phyloP scores from a whole-genome alignment of 2,113 vertebrate genomes.

The Proteles cristata region DNA sequence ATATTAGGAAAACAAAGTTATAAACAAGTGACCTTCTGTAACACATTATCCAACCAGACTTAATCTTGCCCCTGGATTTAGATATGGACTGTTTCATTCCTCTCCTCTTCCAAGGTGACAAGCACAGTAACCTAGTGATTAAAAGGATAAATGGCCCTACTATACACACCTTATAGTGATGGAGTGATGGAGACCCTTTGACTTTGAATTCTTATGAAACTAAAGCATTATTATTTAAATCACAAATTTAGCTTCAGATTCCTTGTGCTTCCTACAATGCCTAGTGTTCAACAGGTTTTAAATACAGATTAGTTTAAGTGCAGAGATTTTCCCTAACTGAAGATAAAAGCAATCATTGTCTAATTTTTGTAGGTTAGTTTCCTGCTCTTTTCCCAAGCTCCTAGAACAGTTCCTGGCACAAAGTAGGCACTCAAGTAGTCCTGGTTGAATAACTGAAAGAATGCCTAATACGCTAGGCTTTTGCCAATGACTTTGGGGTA shows the following conservation, averaged over 20 bases:
- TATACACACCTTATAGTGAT: not conserved
- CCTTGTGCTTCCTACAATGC: not conserved
- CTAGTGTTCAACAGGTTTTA: not conserved
- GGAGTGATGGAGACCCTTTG: not conserved
- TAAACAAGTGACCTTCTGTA: conserved; percentile 19
- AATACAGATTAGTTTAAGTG: not conserved
- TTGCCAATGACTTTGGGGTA: not conserved
- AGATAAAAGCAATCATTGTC: conserved; percentile 23
- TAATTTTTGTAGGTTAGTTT: not conserved
- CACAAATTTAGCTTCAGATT: conserved; percentile 19
- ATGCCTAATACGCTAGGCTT: not conserved
- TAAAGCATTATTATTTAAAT: conserved; percentile 44
- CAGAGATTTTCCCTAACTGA: not conserved
- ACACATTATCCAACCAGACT: not conserved
- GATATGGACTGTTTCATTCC: not conserved
- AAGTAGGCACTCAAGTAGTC: not conserved
- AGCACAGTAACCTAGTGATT: not conserved
- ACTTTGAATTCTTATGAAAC: conserved; percentile 39
- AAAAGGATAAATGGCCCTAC: conserved; percentile 35
- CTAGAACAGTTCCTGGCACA: not conserved
- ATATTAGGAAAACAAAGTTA: conserved; percentile 39
- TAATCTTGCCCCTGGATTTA: not conserved
- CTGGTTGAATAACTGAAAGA: not conserved
- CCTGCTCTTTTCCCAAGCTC: not conserved
- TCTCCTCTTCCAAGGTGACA: not conserved